A percentile compares a stretch with the other conserved stretches of the same genome.
Evolutionary conservation across 1,140 invertebrate genomes (phyloP).

Genomic region (Drosophila navojoa): DNA sequence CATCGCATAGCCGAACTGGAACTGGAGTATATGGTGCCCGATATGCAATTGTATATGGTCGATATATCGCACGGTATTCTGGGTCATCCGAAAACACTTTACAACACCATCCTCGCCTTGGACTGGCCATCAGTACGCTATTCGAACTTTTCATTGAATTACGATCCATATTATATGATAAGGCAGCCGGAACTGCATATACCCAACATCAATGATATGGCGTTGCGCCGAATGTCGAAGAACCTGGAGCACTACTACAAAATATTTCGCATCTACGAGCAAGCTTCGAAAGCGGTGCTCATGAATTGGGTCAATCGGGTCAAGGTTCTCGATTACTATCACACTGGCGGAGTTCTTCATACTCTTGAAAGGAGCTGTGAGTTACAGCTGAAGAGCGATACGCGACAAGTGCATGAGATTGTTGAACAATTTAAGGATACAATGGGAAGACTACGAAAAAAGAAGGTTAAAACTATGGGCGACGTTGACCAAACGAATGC

Average conservation of each 20-base stretch:
- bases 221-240: slow-evolving; percentile 32
- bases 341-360: neutral
- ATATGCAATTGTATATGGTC: slow-evolving; percentile 60
- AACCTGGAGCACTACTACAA: slow-evolving; percentile 52
- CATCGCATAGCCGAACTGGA: slow-evolving; percentile 65
- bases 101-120: slow-evolving; percentile 67
- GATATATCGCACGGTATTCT: slow-evolving; percentile 71
- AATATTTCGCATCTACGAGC: slow-evolving; percentile 39
- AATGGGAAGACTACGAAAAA: too few relatives aligned
- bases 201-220: slow-evolving; percentile 52
- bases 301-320: neutral
- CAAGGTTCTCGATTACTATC: neutral
- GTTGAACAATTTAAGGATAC: neutral
- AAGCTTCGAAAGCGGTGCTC: neutral
- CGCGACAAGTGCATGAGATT: neutral
- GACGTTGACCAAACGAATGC: too few relatives aligned
- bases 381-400: too few relatives aligned
- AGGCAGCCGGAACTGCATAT: slow-evolving; percentile 64
- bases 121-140: slow-evolving; percentile 65
- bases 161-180: slow-evolving; percentile 70
- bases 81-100: slow-evolving; percentile 68
- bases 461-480: too few relatives aligned
- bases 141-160: slow-evolving; percentile 47
- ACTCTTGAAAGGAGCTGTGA: too few relatives aligned
- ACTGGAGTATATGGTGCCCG: slow-evolving; percentile 72